Conservation (phyloP, 1,140 invertebrate genomes). For the Thalassaphorura encarpata region DNA sequence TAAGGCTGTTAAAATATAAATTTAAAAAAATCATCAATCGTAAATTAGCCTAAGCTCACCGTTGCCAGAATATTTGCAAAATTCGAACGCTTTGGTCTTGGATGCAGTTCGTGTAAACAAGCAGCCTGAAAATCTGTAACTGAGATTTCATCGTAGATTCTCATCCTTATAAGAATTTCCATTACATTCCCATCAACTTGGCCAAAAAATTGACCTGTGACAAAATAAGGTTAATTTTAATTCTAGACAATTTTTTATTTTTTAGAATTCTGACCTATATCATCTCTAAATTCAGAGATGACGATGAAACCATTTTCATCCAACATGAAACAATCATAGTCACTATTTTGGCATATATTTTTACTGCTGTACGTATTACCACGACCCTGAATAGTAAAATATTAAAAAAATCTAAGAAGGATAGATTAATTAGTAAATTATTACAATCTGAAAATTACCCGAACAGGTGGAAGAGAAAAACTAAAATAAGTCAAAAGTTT, state of each 20-base stretch:
- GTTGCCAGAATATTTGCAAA: conserved; percentile 37
- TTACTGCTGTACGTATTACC: too few species aligned
- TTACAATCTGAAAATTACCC: too few species aligned
- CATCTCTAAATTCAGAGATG: conserved; percentile 68
- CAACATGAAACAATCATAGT: conserved; percentile 79
- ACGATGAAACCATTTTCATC: conserved; percentile 92
- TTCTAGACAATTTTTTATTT: too few species aligned
- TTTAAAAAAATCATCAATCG: too few species aligned
- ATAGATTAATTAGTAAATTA: too few species aligned
- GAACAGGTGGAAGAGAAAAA: too few species aligned
- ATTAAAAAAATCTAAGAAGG: too few species aligned
- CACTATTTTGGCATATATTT: conserved; percentile 68
- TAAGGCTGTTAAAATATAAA: conserved; percentile 42
- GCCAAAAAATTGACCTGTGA: conserved; percentile 59
- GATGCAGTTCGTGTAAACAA: conserved; percentile 58
- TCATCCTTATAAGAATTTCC: conserved; percentile 79
- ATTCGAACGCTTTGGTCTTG: conserved; percentile 36
- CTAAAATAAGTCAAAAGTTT: too few species aligned
- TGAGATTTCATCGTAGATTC: conserved; percentile 73
- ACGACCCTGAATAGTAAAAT: too few species aligned
- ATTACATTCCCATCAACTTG: conserved; percentile 88
- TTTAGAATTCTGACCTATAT: too few species aligned
- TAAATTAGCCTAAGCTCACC: too few species aligned
- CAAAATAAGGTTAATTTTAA: too few species aligned
- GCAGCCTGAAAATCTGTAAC: conserved; percentile 81